Percentiles rank a stretch among this genome's conserved stretches.
phyloP scores from a whole-genome alignment of 2,797 vertebrate species.

The Ficedula albicollis region DNA sequence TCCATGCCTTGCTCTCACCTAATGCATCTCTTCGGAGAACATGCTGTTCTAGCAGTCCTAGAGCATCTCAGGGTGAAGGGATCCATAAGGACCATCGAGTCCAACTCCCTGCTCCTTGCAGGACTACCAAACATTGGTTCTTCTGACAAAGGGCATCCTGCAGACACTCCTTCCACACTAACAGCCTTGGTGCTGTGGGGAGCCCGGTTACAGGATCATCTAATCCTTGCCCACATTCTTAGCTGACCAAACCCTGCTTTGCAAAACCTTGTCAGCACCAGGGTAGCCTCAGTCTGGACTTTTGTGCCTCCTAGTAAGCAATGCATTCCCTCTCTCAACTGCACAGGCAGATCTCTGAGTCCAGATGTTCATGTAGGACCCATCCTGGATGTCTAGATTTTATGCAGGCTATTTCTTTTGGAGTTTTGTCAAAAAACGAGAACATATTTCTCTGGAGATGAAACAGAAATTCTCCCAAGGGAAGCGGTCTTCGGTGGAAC shows the following conservation, averaged over 20 bases:
- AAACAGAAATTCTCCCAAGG: too few relatives aligned
- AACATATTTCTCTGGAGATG: too few relatives aligned
- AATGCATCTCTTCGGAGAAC: not conserved
- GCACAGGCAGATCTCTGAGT: accelerated
- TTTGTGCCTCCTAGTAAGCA: not conserved
- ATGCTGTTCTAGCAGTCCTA: not conserved
- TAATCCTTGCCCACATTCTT: not conserved
- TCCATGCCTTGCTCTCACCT: not conserved
- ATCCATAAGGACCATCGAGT: accelerated
- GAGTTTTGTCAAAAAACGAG: too few relatives aligned
- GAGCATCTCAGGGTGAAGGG: not conserved
- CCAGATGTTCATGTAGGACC: not conserved
- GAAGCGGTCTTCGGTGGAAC: too few relatives aligned
- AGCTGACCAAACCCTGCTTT: not conserved
- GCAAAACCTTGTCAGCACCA: not conserved
- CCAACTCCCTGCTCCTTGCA: not conserved
- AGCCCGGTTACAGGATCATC: not conserved
- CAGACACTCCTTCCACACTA: not conserved
- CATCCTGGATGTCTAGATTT: not conserved
- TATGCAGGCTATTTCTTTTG: too few relatives aligned
- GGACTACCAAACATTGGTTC: not conserved
- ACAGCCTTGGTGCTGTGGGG: not conserved
- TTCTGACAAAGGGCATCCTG: not conserved
- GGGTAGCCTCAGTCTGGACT: not conserved
- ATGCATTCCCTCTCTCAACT: not conserved